Evolutionary conservation across 2,113 vertebrate genomes (phyloP).

Genomic region (Scalopus aquaticus): DNA sequence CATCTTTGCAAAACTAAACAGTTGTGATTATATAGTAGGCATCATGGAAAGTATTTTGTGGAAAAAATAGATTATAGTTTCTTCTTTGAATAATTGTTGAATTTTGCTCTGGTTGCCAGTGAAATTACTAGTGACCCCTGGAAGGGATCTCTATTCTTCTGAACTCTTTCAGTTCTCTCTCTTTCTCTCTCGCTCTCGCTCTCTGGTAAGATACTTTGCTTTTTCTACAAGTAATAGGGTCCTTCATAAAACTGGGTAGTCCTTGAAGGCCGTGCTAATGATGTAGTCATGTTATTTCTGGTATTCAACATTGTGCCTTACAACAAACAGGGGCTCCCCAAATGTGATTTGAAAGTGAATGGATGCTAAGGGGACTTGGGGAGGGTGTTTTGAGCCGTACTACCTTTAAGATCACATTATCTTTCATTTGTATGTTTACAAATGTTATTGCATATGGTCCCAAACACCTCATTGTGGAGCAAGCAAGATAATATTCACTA

Average conservation of each 20-base stretch:
- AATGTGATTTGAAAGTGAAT: not conserved
- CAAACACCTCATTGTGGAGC: not conserved
- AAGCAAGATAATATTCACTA: not conserved
- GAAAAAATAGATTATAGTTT: not conserved
- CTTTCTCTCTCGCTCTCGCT: too few species aligned
- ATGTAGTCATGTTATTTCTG: not conserved
- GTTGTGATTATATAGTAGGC: too few species aligned
- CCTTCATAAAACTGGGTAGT: not conserved
- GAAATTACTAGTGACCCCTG: too few species aligned
- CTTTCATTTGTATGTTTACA: not conserved
- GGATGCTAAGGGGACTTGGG: not conserved
- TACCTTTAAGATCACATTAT: not conserved
- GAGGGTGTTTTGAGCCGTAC: not conserved
- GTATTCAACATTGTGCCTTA: not conserved
- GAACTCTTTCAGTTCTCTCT: not conserved
- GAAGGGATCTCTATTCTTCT: not conserved
- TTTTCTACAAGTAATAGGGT: not conserved
- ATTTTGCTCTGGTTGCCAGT: not conserved
- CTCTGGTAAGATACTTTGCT: not conserved
- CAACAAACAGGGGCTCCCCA: not conserved
- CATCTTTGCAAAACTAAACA: too few species aligned
- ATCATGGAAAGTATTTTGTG: not conserved
- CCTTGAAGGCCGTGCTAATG: not conserved
- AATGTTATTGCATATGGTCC: not conserved
- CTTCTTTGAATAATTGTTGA: not conserved